Conservation (phyloP, 1,140 invertebrate species). For the Portunus trituberculatus region DNA sequence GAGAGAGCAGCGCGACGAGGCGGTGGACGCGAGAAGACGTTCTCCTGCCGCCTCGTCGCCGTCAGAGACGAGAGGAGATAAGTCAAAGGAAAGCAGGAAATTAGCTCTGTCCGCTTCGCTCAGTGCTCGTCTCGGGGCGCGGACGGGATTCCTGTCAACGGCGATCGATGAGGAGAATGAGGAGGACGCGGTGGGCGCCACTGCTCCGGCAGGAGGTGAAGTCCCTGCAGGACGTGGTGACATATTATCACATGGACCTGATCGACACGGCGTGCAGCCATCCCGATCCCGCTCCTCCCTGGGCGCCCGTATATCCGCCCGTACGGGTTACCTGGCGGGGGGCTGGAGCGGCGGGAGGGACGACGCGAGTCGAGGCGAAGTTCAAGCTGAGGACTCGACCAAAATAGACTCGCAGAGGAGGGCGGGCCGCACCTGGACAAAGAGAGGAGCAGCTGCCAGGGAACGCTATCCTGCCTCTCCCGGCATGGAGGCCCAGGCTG, state of each 20-base stretch:
- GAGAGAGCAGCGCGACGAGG: too few species aligned
- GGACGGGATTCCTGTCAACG: neutral
- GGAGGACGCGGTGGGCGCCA: neutral
- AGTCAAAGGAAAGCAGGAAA: neutral
- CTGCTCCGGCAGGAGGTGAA: neutral
- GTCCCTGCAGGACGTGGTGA: too few species aligned
- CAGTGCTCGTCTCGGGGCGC: neutral
- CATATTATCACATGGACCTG: too few species aligned
- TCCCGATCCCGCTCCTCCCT: neutral
- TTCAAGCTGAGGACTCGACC: neutral
- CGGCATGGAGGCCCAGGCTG: too few species aligned
- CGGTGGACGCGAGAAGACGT: too few species aligned
- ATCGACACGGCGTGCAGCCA: too few species aligned
- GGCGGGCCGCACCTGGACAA: too few species aligned
- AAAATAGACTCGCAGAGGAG: too few species aligned
- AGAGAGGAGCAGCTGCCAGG: too few species aligned
- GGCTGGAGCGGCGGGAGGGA: neutral
- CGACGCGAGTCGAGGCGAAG: neutral
- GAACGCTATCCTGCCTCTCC: too few species aligned
- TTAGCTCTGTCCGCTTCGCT: slow-evolving; percentile 23
- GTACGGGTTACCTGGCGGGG: slow-evolving; percentile 40
- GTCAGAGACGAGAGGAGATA: too few species aligned
- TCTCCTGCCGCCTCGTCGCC: too few species aligned
- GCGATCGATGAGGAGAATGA: slow-evolving; percentile 3
- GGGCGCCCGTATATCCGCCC: slow-evolving; percentile 3